phyloP scores from a whole-genome alignment of 2,797 vertebrate genomes.

The Eupleurogrammus muticus region DNA sequence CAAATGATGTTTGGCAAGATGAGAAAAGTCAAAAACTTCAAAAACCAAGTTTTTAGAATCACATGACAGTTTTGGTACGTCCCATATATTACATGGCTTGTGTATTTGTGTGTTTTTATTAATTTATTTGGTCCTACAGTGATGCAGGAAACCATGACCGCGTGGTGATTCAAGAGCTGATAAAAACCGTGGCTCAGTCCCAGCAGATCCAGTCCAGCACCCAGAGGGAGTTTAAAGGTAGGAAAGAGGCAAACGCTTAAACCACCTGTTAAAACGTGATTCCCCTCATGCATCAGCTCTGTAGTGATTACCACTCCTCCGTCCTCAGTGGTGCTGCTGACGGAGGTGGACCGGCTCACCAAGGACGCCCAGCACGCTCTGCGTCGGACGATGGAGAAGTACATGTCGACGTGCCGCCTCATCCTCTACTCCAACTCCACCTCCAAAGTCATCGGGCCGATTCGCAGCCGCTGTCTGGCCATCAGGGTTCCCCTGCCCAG shows the following conservation, averaged over 20 bases:
- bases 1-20: too few species aligned
- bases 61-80: too few species aligned
- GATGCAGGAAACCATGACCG: constrained; percentile 96
- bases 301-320: not conserved
- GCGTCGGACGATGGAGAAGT: constrained; percentile 98
- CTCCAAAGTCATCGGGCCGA: constrained; percentile 96
- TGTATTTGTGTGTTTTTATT: constrained; percentile 3
- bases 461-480: constrained; percentile 94
- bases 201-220: constrained; percentile 97
- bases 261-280: too few species aligned
- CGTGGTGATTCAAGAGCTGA: constrained; percentile 95
- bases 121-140: too few species aligned
- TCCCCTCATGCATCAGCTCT: not conserved
- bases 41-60: too few species aligned
- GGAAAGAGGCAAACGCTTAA: not conserved
- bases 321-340: constrained; percentile 92
- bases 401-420: constrained; percentile 95
- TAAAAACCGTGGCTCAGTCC: constrained; percentile 97
- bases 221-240: constrained; percentile 97
- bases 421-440: constrained; percentile 96
- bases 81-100: not conserved
- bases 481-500: constrained; percentile 93
- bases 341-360: constrained; percentile 96
- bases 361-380: constrained; percentile 97
- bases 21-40: too few species aligned